These are phyloP conservation scores for Mythimna pallens DNA, from an alignment of 2,888 invertebrate species.

Conservation along the genomic window DNA sequence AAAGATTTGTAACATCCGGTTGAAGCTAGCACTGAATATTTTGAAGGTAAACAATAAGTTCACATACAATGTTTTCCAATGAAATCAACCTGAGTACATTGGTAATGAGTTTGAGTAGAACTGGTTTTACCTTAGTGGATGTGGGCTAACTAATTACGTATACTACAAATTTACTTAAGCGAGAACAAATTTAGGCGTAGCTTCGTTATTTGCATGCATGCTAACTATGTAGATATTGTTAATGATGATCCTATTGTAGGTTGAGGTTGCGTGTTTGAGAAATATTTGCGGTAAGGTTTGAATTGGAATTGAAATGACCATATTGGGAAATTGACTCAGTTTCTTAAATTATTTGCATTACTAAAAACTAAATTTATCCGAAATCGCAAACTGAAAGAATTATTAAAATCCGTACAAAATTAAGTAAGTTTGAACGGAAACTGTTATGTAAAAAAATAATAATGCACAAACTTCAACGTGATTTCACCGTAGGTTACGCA, in stretches of 20 bases:
- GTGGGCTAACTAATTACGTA: conserved; percentile 47
- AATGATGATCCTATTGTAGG: conserved; percentile 35
- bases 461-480: too few relatives aligned
- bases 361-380: too few relatives aligned
- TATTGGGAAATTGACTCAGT: too few relatives aligned
- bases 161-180: conserved; percentile 55
- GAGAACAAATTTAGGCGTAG: conserved; percentile 50
- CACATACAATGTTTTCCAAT: not conserved
- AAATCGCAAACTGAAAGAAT: too few relatives aligned
- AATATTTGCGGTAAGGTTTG: not conserved
- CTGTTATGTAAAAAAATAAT: too few relatives aligned
- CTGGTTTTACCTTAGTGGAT: conserved; percentile 42
- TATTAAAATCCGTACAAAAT: too few relatives aligned
- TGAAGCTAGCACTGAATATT: not conserved
- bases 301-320: not conserved
- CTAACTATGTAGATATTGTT: conserved; percentile 28
- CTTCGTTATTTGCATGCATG: conserved; percentile 46
- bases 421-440: too few relatives aligned
- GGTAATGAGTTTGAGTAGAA: conserved; percentile 22
- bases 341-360: too few relatives aligned
- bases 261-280: conserved; percentile 12
- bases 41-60: not conserved
- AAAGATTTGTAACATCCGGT: not conserved
- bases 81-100: not conserved
- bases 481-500: too few relatives aligned